Base-by-base conservation (phyloP, 2,797 vertebrate genomes). In the Urosaurus nigricauda region DNA sequence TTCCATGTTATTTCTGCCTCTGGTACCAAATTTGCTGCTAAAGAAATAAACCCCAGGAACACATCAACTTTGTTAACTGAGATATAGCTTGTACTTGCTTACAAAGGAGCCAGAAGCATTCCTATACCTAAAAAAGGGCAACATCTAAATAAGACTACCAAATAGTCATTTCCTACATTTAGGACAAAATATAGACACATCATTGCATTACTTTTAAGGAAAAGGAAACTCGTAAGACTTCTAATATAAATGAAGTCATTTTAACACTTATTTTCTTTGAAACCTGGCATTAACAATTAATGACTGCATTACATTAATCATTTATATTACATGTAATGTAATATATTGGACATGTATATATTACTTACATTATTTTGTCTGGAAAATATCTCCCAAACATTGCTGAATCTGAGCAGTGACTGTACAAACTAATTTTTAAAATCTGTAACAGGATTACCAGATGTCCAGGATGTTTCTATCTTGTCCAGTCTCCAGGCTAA, bases 391-490 rank as follows among this genome's bases (percentile, higher is more conserved):
- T 43, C 51, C 35, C 14, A 82, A 82, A 82, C n/a, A 60, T 73
- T 53, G 35, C 86, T 51, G 60, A 32, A 16, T 65, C 58, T 79
- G 74, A 68, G 51, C 74, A 47, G 26, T 74, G 82, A 47, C 37
- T 63, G 51, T 53, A 63, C 53, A 60, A 35, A 82, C 37, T 58
- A 40, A 24, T 73, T 87, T 87, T 87, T 74, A 47, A 47, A 35
- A 47, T 70, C 32, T 83, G 58, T 70, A 82, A 51, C 82, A 40
- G 40, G 19, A 17, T 87, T 87, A 43, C 29, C 79, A 81, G 40
- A 75, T 81, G 35, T 83, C 40, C 70, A 47, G 51, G 32, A 63
- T 63, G 37, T 51, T 75, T 75, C 29, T 65, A 47, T 87, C 56
- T 74, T 63, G 37, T 82, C 40, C 79, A 82, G 12, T 63, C 56